Percentiles rank a stretch among this genome's conserved stretches.
Conservation (phyloP, 2,113 vertebrate genomes). For the Emydura subglobosa region DNA sequence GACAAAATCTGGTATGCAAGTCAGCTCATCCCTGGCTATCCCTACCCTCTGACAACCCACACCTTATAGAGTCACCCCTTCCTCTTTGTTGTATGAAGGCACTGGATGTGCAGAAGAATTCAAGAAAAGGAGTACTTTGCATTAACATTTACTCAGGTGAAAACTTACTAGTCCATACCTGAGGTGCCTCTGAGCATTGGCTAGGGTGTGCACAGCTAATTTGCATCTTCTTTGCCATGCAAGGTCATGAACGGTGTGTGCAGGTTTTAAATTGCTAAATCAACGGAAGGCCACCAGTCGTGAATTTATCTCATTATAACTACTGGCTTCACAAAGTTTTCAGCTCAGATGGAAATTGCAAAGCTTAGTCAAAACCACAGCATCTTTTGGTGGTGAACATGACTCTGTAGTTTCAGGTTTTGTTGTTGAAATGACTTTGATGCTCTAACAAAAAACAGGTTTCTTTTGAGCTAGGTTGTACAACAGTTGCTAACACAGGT, state of each 20-base stretch:
- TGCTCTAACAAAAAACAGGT: rapidly evolving
- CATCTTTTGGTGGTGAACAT: background rate
- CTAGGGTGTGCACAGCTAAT: background rate
- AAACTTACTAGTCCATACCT: background rate
- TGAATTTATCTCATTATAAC: background rate
- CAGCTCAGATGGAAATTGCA: background rate
- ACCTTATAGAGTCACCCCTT: background rate
- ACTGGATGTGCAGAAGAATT: background rate
- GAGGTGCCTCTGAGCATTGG: background rate
- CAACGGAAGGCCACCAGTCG: background rate
- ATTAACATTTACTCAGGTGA: background rate
- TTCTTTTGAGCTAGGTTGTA: background rate
- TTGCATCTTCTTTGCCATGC: background rate
- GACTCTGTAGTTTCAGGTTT: background rate
- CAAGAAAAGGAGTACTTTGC: background rate
- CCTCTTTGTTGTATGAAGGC: too few species aligned
- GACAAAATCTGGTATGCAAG: background rate
- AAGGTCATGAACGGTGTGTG: background rate
- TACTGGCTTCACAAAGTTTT: background rate
- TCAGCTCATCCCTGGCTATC: background rate
- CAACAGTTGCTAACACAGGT: background rate
- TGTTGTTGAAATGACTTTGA: background rate
- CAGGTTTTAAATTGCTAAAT: background rate
- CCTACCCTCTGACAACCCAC: background rate
- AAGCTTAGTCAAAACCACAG: background rate